These are phyloP conservation scores for Psilopogon haemacephalus DNA, from an alignment of 2,113 vertebrate species.

Conservation along the genomic window DNA sequence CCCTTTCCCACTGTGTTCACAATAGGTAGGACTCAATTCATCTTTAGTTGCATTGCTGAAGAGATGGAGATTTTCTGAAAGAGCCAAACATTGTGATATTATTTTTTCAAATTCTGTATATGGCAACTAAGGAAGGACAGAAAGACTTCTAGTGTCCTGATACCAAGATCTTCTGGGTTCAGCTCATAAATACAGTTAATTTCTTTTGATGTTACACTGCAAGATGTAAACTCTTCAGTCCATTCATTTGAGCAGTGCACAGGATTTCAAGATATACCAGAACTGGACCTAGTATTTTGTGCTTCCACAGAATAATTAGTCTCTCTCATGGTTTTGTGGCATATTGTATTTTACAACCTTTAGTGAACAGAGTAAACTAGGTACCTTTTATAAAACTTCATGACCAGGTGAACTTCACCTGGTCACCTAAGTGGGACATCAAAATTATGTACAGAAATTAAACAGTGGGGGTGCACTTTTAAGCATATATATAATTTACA, in stretches of 20 bases:
- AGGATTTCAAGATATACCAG: background rate
- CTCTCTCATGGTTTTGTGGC: background rate
- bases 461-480: background rate
- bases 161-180: background rate
- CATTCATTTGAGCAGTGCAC: background rate
- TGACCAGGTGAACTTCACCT: background rate
- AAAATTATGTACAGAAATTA: background rate
- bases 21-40: background rate
- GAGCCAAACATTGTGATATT: background rate
- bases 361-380: background rate
- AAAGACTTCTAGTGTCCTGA: background rate
- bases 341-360: background rate
- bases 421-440: background rate
- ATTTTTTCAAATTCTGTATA: background rate
- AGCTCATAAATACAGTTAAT: background rate
- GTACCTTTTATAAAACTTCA: background rate
- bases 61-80: background rate
- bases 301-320: background rate
- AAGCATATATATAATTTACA: background rate
- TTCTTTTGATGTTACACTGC: background rate
- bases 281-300: background rate
- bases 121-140: background rate
- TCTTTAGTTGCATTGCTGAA: rapidly evolving
- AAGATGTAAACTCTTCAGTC: background rate
- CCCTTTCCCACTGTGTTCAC: background rate